Evolutionary conservation across 2,888 invertebrate genomes (phyloP).

Genomic region (Ormyrus rosae): DNA sequence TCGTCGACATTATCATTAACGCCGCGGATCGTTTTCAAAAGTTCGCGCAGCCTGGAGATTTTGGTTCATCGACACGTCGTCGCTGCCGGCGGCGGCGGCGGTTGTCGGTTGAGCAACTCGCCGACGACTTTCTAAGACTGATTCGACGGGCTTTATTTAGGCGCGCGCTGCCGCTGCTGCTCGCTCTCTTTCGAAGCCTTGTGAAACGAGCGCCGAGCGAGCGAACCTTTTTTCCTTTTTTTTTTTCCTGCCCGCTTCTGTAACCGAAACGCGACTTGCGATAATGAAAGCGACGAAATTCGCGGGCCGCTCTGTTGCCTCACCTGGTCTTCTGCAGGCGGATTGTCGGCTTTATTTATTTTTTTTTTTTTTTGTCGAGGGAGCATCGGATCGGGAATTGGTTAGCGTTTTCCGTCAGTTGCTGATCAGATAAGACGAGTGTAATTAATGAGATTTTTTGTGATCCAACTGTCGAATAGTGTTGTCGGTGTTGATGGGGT

Average conservation of each 20-base stretch:
- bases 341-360: too few species aligned
- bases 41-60: constrained; percentile 21
- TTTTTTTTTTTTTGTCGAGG: too few species aligned
- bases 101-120: constrained; percentile 17
- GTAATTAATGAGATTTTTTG: too few species aligned
- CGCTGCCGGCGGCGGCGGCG: background rate
- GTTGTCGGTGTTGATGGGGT: too few species aligned
- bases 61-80: constrained; percentile 43
- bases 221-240: constrained; percentile 22
- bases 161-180: constrained; percentile 47
- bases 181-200: background rate
- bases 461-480: too few species aligned
- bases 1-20: background rate
- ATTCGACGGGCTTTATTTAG: constrained; percentile 38
- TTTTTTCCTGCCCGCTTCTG: background rate
- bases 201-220: constrained; percentile 19
- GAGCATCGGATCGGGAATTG: too few species aligned
- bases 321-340: too few species aligned
- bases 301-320: background rate
- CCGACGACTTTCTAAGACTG: constrained; percentile 48
- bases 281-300: constrained; percentile 33
- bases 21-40: background rate
- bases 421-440: too few species aligned
- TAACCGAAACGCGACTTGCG: constrained; percentile 35
- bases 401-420: too few species aligned